These are phyloP conservation scores for Eubasilissa regina DNA, from an alignment of 1,140 invertebrate genomes.

Conservation along the genomic window DNA sequence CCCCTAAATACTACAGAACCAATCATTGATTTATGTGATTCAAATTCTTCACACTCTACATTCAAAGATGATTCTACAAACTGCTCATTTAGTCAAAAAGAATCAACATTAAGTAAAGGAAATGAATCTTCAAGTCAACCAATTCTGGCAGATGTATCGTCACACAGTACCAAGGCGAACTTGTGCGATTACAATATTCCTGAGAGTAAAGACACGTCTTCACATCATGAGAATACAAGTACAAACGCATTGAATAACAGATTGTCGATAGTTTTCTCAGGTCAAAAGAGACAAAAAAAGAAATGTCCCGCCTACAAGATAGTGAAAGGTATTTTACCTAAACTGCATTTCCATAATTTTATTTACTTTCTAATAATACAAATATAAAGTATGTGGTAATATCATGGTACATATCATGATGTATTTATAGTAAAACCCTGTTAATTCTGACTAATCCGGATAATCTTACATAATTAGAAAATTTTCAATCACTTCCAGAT, in stretches of 20 bases:
- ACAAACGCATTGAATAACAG: not conserved
- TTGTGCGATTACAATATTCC: not conserved
- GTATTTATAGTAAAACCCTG: not conserved
- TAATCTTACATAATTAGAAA: too few relatives aligned
- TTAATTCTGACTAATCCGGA: not conserved
- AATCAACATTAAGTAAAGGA: too few relatives aligned
- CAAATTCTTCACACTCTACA: too few relatives aligned
- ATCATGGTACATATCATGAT: too few relatives aligned
- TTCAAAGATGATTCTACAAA: too few relatives aligned
- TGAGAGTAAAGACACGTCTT: not conserved
- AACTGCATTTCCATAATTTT: not conserved
- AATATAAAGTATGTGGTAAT: too few relatives aligned
- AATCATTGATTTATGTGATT: conserved; percentile 14
- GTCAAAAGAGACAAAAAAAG: conserved; percentile 4
- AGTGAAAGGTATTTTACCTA: not conserved
- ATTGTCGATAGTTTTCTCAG: conserved; percentile 7
- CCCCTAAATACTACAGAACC: not conserved
- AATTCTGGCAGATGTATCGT: too few relatives aligned
- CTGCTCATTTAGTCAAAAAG: too few relatives aligned
- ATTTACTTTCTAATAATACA: too few relatives aligned
- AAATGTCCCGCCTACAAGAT: conserved; percentile 13
- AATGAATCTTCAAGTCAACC: too few relatives aligned
- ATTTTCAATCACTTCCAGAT: too few relatives aligned
- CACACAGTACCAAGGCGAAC: too few relatives aligned
- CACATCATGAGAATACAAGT: not conserved